Base-by-base conservation (phyloP, 2,797 vertebrate species). In the Myiothlypis chrysogaster region DNA sequence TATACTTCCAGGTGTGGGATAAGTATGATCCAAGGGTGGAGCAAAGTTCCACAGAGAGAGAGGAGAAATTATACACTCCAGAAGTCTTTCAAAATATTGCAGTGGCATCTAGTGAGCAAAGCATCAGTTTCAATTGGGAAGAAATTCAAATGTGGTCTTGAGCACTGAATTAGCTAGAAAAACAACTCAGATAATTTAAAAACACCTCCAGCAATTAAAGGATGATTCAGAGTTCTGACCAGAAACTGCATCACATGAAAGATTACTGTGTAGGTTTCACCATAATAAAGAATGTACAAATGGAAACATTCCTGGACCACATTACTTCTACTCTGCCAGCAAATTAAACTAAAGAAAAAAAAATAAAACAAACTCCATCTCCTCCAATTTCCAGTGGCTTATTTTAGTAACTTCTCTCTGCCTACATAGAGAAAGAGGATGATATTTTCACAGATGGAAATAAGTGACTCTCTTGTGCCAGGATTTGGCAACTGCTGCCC, bases 401-500 rank as follows among this genome's bases (percentile, higher is more conserved):
- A 57, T 93, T 96, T 96, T 86, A 93, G 84, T 63, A 93, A 90
- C 47, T 91, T 87, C 50, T 95, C 35, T 82, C 69, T 93, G 82
- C 68, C 86, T 80, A 35, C 79, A 80, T 27, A 73, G 65, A 86
- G 68, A 86, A 76, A 83, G 32, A 87, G 8, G 17, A 81, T 52
- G 63, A 8, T 76, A 91, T 95, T 95, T 96, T 93, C 77, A 95
- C 87, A 82, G 77, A 93, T 79, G 64, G 75, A 91, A 96, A 83
- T 94, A 88, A 95, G 63, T 77, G 55, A 83, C 85, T 88, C 44
- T 82, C 34, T 56, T 91, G 52, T 94, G 85, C 80, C 77, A 96
- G 94, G 89, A 91, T 96, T 82, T 97, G 95, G 95, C 93, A 96
- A 82, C 95, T 97, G 83, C 95, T 97, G 96, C 96, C 95, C 93